These are phyloP conservation scores for Euura saliciscinereae DNA, from an alignment of 1,140 invertebrate species.

Conservation along the genomic window DNA sequence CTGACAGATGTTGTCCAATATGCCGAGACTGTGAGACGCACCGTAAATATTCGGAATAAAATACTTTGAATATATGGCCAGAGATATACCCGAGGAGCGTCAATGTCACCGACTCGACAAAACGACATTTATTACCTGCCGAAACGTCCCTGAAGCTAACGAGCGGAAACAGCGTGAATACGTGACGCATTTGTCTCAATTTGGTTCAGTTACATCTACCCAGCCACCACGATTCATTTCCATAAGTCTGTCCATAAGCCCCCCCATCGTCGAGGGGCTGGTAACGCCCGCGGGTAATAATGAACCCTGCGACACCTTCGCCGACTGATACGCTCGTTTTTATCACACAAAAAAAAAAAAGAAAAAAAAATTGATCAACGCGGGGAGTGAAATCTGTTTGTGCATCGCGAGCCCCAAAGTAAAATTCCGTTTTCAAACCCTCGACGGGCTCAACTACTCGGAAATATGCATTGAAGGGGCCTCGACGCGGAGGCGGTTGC, in stretches of 20 bases:
- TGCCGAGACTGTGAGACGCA: no score
- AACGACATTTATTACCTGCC: conserved; percentile 1
- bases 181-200: background rate
- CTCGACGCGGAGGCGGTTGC: conserved; percentile 22
- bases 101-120: background rate
- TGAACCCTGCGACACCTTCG: background rate
- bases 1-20: no score
- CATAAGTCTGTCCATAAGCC: background rate
- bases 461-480: conserved; percentile 30
- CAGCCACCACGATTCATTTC: background rate
- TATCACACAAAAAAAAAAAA: background rate
- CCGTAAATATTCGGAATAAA: no score
- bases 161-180: background rate
- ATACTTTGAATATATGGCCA: no score
- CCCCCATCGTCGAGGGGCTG: background rate
- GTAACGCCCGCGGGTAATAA: no score
- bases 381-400: no score
- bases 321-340: background rate
- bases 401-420: no score
- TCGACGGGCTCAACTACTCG: conserved; percentile 22
- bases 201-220: background rate
- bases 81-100: no score
- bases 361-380: no score
- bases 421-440: no score
- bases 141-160: background rate